Base-by-base conservation (phyloP, 2,888 invertebrate genomes). In the Cataglyphis livida region DNA sequence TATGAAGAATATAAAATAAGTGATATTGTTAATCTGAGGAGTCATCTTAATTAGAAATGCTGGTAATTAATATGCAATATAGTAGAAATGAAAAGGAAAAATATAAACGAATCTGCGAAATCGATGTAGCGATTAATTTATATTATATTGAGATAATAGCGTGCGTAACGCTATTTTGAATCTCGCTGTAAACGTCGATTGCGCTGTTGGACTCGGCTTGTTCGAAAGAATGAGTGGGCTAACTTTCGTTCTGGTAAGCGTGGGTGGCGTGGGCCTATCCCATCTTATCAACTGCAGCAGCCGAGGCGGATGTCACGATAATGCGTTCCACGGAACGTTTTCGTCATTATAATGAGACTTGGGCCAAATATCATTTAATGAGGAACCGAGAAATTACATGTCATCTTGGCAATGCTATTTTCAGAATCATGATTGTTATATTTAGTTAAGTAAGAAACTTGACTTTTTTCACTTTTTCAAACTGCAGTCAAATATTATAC, bases 241-340 rank as follows among this genome's bases (percentile, higher is more conserved):
- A 89, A 62, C 85, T 87, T 84, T 88, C 88, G 68, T 89, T 82
- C 84, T 59, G 71, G 21, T 48, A 76, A 44, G 79, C 82, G 89
- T 91, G 87, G 87, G 90, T 84, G 89, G 86, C 82, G 85, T 87
- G 85, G 86, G 86, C 84, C 87, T 87, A 84, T 83, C 82, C 81
- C 85, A 85, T 89, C 87, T 90, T 91, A 91, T 91, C 92, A 89
- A 87, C 82, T 85, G 89, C 88, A 82, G 87, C 91, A 83, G 87
- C 81, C 87, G 86, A 88, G 87, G 90, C 92, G 92, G 92, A 92
- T 92, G 92, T 92, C 91, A 86, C 89, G 92, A 92, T 92, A 92
- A 92, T 91, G 86, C 87, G 86, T 86, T 86, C 84, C 88, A 82
- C 84, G 85, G 90, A 88, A 87, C 87, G 88, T 74, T 82, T 87